Conservation (phyloP, 2,113 vertebrate genomes). For the Fregetta grallaria region DNA sequence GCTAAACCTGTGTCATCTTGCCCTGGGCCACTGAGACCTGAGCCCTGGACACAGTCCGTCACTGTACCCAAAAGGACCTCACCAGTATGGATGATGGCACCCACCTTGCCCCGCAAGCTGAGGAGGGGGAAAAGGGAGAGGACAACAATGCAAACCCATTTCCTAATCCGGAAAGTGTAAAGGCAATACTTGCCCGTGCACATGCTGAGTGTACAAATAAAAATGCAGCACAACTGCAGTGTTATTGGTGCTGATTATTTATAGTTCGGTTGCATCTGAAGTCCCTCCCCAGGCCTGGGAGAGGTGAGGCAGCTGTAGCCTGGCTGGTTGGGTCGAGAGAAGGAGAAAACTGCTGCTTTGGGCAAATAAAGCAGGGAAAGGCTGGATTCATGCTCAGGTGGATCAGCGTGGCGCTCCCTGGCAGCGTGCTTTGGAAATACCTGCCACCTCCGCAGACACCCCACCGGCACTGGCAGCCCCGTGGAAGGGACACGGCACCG, state of each 20-base stretch:
- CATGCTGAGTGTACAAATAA: neutral
- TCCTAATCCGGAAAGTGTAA: neutral
- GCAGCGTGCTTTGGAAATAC: neutral
- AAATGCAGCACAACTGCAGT: neutral
- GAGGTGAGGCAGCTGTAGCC: neutral
- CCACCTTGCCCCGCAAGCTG: neutral
- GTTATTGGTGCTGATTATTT: neutral
- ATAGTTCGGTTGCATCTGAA: neutral
- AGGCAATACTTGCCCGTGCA: neutral
- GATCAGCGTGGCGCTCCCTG: neutral
- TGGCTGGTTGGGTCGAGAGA: neutral
- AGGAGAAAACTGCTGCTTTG: neutral
- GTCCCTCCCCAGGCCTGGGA: neutral
- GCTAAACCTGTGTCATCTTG: neutral
- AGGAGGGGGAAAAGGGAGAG: neutral
- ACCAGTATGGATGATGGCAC: neutral
- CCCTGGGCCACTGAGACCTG: neutral
- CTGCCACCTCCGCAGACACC: neutral
- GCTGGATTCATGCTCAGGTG: neutral
- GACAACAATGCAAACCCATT: neutral
- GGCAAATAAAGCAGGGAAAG: neutral
- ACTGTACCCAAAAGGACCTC: neutral
- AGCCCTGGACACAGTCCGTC: neutral
- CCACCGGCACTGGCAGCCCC: accelerated
- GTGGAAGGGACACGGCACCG: accelerated